Conservation (phyloP, 2,797 vertebrate genomes). For the Anas bernieri region DNA sequence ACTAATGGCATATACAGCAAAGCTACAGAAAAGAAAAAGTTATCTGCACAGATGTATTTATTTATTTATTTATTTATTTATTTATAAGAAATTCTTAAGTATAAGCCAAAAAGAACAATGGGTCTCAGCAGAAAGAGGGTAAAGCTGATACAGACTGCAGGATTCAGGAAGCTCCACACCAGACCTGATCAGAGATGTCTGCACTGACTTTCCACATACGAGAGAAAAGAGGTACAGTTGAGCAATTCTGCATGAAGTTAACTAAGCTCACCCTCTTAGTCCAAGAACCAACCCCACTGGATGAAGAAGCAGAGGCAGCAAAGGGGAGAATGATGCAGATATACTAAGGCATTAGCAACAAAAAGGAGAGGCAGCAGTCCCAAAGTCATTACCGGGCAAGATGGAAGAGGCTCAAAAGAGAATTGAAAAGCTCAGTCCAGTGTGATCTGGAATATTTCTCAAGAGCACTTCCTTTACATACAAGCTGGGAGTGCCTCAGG, state of each 20-base stretch:
- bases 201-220: not conserved
- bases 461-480: not conserved
- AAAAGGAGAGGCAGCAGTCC: not conserved
- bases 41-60: not conserved
- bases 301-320: not conserved
- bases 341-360: not conserved
- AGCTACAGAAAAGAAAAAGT: not conserved
- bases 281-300: not conserved
- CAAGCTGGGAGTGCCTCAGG: not conserved
- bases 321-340: not conserved
- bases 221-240: not conserved
- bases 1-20: not conserved
- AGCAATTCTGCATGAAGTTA: not conserved
- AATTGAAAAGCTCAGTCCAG: not conserved
- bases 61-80: not conserved
- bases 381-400: not conserved
- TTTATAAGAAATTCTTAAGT: not conserved
- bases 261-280: not conserved
- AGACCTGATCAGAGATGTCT: not conserved
- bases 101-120: not conserved
- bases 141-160: not conserved
- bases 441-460: not conserved
- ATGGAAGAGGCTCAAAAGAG: not conserved
- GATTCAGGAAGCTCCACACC: not conserved
- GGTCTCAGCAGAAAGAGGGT: not conserved